phyloP scores from a whole-genome alignment of 2,888 invertebrate genomes.

The Zygogramma bicolorata region DNA sequence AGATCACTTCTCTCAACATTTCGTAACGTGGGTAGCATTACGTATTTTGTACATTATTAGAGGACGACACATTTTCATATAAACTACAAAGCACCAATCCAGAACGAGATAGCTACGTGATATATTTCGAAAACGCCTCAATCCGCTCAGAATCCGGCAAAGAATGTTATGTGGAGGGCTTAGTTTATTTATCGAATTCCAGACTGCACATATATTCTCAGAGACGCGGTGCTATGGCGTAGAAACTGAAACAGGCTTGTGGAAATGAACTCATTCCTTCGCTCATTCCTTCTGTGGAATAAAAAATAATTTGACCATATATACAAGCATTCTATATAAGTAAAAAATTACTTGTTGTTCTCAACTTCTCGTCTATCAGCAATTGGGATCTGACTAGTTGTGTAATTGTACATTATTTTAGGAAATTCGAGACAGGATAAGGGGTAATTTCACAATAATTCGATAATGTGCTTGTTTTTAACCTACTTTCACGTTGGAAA shows the following conservation, averaged over 20 bases:
- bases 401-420: too few relatives aligned
- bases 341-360: too few relatives aligned
- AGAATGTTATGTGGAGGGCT: conserved; percentile 9
- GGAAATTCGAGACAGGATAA: too few relatives aligned
- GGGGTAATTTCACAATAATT: too few relatives aligned
- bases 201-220: neutral
- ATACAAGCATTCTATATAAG: too few relatives aligned
- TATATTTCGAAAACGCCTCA: conserved; percentile 23
- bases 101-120: conserved; percentile 28
- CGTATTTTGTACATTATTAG: conserved; percentile 26
- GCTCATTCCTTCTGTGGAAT: too few relatives aligned
- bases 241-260: neutral
- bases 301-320: too few relatives aligned
- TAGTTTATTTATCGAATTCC: neutral
- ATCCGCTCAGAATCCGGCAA: neutral
- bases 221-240: neutral
- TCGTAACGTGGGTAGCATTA: conserved; percentile 1
- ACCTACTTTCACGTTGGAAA: too few relatives aligned
- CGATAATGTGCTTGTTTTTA: too few relatives aligned
- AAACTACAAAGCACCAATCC: conserved; percentile 29
- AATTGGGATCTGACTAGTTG: too few relatives aligned
- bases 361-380: too few relatives aligned
- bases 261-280: too few relatives aligned
- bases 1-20: neutral
- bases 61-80: conserved; percentile 30